Base-by-base conservation (phyloP, 1,140 invertebrate species). In the Parasteatoda tepidariorum region DNA sequence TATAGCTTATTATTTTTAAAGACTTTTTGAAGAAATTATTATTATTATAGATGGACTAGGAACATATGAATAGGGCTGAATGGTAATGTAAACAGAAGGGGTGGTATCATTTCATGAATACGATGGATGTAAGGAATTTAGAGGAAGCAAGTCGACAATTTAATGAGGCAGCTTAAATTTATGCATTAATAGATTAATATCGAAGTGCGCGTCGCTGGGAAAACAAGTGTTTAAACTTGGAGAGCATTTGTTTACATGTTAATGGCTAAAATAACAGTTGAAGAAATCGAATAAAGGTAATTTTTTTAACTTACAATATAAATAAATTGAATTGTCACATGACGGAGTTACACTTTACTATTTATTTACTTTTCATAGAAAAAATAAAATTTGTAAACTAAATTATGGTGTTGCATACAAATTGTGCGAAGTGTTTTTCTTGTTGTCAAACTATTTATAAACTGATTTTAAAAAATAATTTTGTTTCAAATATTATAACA, bases 81-180 rank as follows among this genome's bases (percentile, higher is more conserved):
- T 82, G 71, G 67, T 82, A 82, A 82, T 82, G 78, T 82, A 82
- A 82, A 82, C 78, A 82, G 38, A 67, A 82, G 78, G 78, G 78
- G 78, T 70, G 78, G 78, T 82, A 18, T 82, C 78, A 82, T 70
- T 71, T 71, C n/a, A 5, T 22, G 33, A 7, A 28, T 73, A 38
- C 5, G 13, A 66, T 82, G 78, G 62, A 79, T 48, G 62, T 54
- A 31, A 54, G 55, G 57, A 82, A 70, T 11, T 57, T 18, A 67
- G 62, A 48, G 48, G 33, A 22, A 68, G 48, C 26, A 31, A 18
- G n/a, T n/a, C n/a, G n/a, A 57, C 34, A 26, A 70, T 59, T 71
- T 82, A 82, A 82, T 82, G 78, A 82, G 78, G 78, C 71, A 82
- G 57, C 78, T 70, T 82, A 82, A 82, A 82, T 82, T 82, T 82